Conservation (phyloP, 2,797 vertebrate species). For the Sebastiscus albofasciatus region DNA sequence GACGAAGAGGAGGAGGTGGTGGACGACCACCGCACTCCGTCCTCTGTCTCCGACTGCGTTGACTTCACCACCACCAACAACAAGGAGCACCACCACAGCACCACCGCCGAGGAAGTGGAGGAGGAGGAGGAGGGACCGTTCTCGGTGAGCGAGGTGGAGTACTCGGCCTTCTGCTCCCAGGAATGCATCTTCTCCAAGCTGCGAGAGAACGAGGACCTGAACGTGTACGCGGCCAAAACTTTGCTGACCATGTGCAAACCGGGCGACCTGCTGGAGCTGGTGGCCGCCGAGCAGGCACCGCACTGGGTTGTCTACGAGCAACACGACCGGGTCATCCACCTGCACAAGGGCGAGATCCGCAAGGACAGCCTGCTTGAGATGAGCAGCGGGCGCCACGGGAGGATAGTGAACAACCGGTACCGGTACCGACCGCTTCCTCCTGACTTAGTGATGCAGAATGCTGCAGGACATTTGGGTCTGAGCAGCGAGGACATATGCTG, state of each 20-base stretch:
- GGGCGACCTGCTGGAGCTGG: slow-evolving; percentile 97
- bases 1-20: slow-evolving; percentile 99
- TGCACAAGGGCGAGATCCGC: slow-evolving; percentile 97
- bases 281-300: slow-evolving; percentile 87
- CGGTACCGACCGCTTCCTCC: slow-evolving; percentile 95
- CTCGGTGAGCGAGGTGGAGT: slow-evolving; percentile 93
- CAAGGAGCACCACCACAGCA: slow-evolving; percentile 86
- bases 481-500: slow-evolving; percentile 96
- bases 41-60: slow-evolving; percentile 82
- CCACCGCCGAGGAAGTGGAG: slow-evolving; percentile 54
- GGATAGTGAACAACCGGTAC: slow-evolving; percentile 97
- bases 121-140: slow-evolving; percentile 82
- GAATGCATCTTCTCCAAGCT: slow-evolving; percentile 99
- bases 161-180: slow-evolving; percentile 95
- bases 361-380: slow-evolving; percentile 95
- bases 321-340: slow-evolving; percentile 93
- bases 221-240: slow-evolving; percentile 90
- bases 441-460: slow-evolving; percentile 98
- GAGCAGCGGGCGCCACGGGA: slow-evolving; percentile 90
- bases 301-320: slow-evolving; percentile 97
- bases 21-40: slow-evolving; percentile 89
- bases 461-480: slow-evolving; percentile 94
- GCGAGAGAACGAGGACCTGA: slow-evolving; percentile 93
- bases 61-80: slow-evolving; percentile 73
- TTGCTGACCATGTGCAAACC: slow-evolving; percentile 95